Base-by-base conservation (phyloP, 2,113 vertebrate genomes). In the Oncorhynchus nerka region DNA sequence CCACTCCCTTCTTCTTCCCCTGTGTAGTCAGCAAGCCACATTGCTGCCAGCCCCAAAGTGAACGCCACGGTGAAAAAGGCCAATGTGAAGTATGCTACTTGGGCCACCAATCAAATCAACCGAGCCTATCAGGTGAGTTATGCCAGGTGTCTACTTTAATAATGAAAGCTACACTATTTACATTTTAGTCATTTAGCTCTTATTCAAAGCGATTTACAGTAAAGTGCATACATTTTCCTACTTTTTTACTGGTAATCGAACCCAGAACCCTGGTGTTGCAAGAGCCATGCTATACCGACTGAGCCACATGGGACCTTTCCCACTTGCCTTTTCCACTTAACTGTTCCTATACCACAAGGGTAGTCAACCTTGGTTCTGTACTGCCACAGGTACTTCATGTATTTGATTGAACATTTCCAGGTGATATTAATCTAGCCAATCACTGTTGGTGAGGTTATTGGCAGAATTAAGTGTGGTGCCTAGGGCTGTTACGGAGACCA, bases 61-160 rank as follows among this genome's bases (percentile, higher is more conserved):
- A 98, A 97, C 87, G 97, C 97, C 83, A 99, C 99, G 92, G 95
- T 95, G 89, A 99, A 98, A 91, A 99, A 99, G 90, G 97, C 99
- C 92, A 99, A 99, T 73, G 95, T 99, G 90, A 98, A 97, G 86
- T 99, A 97, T 22, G 96, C 97, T 22, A 93, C 95, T 77, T 99
- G 98, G 98, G 97, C 98, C 84, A 94, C 96, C 85, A 93, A 88
- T 90, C 98, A 99, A 89, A 99, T 99, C 92, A 99, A 98, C 34
- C 94, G 95, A 94, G 98, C 98, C 78, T 99, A 99, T 91, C 97
- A 99, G 97, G 98, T 99, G 86, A 94, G 96, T 95, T 19, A 20
- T 7, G 16, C 85, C 70, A 26, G 16, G 45, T 71, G 20, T 66
- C 39, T 30, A 12, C 30, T 71, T 69, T n/a, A 64, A 19, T 57